phyloP scores from a whole-genome alignment of 2,113 vertebrate species.

The Diadophis punctatus region DNA sequence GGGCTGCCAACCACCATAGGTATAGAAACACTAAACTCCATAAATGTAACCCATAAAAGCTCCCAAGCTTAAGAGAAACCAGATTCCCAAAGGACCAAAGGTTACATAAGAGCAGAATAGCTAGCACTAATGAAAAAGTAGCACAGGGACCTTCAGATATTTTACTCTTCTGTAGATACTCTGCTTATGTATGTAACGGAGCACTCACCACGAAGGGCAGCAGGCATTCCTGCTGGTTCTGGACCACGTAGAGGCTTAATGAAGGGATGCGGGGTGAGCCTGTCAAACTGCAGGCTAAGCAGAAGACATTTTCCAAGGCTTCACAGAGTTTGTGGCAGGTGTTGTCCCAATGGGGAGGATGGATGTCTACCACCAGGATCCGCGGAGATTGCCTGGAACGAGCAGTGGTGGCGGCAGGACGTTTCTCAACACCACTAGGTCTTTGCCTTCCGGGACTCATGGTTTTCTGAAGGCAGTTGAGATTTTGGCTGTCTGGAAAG shows the following conservation, averaged over 20 bases:
- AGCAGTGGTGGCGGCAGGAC: neutral
- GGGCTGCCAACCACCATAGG: neutral
- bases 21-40: neutral
- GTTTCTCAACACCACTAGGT: slow-evolving; percentile 4
- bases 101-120: neutral
- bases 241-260: slow-evolving; percentile 84
- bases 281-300: slow-evolving; percentile 76
- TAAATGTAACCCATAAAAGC: neutral
- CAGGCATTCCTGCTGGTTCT: slow-evolving; percentile 84
- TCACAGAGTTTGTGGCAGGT: slow-evolving; percentile 74
- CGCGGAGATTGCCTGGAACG: slow-evolving; percentile 71
- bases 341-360: slow-evolving; percentile 78
- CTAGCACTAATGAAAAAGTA: neutral
- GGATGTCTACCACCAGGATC: slow-evolving; percentile 80
- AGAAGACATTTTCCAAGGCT: slow-evolving; percentile 85
- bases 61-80: neutral
- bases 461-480: neutral
- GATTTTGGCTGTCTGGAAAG: neutral
- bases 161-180: neutral
- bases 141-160: neutral
- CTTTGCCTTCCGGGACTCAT: slow-evolving; percentile 57
- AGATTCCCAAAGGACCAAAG: neutral
- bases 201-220: slow-evolving; percentile 85
- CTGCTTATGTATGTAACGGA: neutral
- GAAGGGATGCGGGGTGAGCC: slow-evolving; percentile 82